phyloP scores from a whole-genome alignment of 2,797 vertebrate species.

The Pelodytes ibericus region DNA sequence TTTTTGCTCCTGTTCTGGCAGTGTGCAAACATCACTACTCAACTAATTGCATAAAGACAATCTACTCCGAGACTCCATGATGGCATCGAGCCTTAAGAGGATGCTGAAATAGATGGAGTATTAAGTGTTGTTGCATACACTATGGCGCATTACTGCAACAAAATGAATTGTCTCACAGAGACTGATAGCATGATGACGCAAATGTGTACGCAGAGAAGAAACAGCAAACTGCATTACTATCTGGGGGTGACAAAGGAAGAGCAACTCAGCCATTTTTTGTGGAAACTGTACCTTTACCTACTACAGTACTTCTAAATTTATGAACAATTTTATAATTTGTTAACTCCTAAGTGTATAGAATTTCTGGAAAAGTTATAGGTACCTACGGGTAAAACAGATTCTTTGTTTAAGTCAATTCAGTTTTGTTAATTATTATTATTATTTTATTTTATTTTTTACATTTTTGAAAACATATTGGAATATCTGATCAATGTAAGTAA shows the following conservation, averaged over 20 bases:
- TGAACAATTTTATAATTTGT: conserved; percentile 66
- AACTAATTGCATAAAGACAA: conserved; percentile 43
- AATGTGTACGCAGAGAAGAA: conserved; percentile 33
- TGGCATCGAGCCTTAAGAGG: conserved; percentile 51
- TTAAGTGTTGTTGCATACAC: conserved; percentile 38
- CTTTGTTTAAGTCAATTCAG: conserved; percentile 26
- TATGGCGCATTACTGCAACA: conserved; percentile 33
- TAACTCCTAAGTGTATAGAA: conserved; percentile 63
- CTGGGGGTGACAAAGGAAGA: conserved; percentile 19
- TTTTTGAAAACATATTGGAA: conserved; percentile 4
- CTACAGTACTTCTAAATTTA: conserved; percentile 54
- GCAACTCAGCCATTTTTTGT: conserved; percentile 50
- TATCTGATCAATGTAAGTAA: conserved; percentile 22
- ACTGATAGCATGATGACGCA: conserved; percentile 12
- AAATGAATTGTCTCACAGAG: conserved; percentile 34
- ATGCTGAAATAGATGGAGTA: conserved; percentile 31
- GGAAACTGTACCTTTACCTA: conserved; percentile 49
- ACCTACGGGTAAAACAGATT: conserved; percentile 65
- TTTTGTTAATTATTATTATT: no score
- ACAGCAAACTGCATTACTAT: conserved; percentile 27
- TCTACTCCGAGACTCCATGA: conserved; percentile 39
- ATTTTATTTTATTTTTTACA: conserved; percentile 31
- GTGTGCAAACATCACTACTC: conserved; percentile 57
- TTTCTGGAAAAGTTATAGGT: conserved; percentile 57
- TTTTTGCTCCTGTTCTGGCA: conserved; percentile 54